Percentiles rank a stretch among this genome's conserved stretches.
Conservation (phyloP, 2,888 invertebrate species). For the Magallana nippona region DNA sequence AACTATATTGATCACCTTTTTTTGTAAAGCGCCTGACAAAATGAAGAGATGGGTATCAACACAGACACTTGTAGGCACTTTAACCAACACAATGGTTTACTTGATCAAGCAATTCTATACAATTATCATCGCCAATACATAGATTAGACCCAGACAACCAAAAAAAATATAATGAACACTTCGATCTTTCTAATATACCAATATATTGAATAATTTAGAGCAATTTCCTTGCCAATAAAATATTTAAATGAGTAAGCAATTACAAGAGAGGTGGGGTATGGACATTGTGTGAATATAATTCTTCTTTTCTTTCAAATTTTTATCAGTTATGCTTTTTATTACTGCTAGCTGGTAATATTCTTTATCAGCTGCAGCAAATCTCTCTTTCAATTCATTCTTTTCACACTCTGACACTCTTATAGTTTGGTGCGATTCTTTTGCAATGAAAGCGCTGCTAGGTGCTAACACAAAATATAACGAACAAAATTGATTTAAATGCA, state of each 20-base stretch:
- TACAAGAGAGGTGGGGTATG: neutral
- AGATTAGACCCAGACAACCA: constrained; percentile 23
- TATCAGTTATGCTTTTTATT: no score
- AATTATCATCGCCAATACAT: constrained; percentile 3
- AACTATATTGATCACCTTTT: constrained; percentile 20
- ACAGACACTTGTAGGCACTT: constrained; percentile 23
- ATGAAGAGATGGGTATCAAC: constrained; percentile 2
- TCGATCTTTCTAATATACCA: neutral
- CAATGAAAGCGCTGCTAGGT: no score
- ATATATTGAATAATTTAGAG: neutral
- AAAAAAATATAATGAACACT: neutral
- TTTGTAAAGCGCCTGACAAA: constrained; percentile 4
- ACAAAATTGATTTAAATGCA: no score
- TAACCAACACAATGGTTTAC: constrained; percentile 4
- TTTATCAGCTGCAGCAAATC: no score
- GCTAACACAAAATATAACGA: no score
- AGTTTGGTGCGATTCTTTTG: no score
- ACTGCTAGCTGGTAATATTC: no score
- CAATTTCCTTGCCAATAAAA: neutral
- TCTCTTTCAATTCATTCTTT: no score
- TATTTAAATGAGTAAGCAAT: neutral
- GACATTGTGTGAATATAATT: no score
- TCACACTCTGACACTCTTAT: no score
- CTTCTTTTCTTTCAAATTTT: no score
- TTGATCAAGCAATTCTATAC: neutral